Evolutionary conservation across 2,888 invertebrate genomes (phyloP).

Genomic region (Malacosoma neustria): DNA sequence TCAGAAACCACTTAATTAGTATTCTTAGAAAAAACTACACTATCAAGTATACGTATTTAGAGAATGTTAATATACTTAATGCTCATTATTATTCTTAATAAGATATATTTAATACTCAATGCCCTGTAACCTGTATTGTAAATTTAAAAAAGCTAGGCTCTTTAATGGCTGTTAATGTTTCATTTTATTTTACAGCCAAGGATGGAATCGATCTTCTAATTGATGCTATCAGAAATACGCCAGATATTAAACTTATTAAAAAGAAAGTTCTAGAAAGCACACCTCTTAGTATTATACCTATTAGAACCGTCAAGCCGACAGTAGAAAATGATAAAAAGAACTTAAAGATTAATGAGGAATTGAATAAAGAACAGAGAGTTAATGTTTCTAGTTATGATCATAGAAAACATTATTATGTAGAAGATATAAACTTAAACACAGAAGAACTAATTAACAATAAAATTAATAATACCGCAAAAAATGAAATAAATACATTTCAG

Average conservation of each 20-base stretch:
- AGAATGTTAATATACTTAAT: too few species aligned
- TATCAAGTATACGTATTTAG: too few species aligned
- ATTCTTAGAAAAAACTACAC: too few species aligned
- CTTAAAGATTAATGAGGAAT: neutral
- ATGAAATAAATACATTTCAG: too few species aligned
- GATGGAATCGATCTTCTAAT: slow-evolving; percentile 56
- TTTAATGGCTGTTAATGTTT: too few species aligned
- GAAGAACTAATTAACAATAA: too few species aligned
- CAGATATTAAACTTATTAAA: slow-evolving; percentile 39
- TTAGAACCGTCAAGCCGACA: neutral
- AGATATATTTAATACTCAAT: too few species aligned
- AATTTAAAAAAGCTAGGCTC: too few species aligned
- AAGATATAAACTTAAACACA: too few species aligned
- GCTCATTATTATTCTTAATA: too few species aligned
- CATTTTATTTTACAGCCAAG: slow-evolving; percentile 30
- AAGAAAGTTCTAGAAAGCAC: slow-evolving; percentile 26
- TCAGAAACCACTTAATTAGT: too few species aligned
- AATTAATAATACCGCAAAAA: neutral
- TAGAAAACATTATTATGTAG: neutral
- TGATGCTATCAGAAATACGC: slow-evolving; percentile 53
- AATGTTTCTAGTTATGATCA: neutral
- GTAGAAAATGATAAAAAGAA: neutral
- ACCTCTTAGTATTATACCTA: slow-evolving; percentile 5
- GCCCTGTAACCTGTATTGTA: too few species aligned
- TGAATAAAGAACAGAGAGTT: neutral